Base-by-base conservation (phyloP, 2,113 vertebrate genomes). In the Camelus bactrianus region DNA sequence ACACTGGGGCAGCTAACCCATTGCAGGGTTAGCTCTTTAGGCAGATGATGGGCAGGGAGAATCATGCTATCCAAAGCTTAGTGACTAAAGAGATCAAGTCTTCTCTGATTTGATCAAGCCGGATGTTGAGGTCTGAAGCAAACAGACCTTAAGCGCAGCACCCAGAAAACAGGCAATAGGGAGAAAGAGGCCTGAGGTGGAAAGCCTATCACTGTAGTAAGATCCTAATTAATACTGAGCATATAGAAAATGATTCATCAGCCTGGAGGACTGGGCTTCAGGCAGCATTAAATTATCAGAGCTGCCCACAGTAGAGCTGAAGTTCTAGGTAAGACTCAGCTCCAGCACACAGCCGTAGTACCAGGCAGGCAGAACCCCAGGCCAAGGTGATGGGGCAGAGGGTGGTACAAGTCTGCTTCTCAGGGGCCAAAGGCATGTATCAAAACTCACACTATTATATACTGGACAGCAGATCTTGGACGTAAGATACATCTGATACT, bases 241-340 rank as follows among this genome's bases (percentile, higher is more conserved):
- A 75, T 38, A 48, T 15, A 84, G 28, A 54, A 82, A 54, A 48
- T 26, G 6, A n/a, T 72, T 80, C 38, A 62, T 81, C 16, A 50
- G 17, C 17, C 17, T 42, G 0, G 48, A 3, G 0, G 2, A 38
- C 16, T 79, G 30, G n/a, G 6, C 3, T 64, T 72, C 20, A 12
- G 12, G 26, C 5, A 10, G 38, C 73, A 8, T 62, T 72, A 38
- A 48, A 38, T 30, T 24, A 30, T 65, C 8, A 4, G 15, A 64
- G 24, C 28, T 80, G 0, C 67, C 70, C 62, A 85, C 28, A 91
- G 46, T 4, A 58, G n/a, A 62, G 19, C n/a, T 81, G 69, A 67
- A 42, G 22, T 72, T 73, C 26, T 90, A 60, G 0, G 4, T 64
- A 38, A 24, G 67, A 10, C 48, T 62, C 32, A 76, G 9, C 5